These are phyloP conservation scores for Bombus balteatus DNA, from an alignment of 1,140 invertebrate species.

Conservation along the genomic window DNA sequence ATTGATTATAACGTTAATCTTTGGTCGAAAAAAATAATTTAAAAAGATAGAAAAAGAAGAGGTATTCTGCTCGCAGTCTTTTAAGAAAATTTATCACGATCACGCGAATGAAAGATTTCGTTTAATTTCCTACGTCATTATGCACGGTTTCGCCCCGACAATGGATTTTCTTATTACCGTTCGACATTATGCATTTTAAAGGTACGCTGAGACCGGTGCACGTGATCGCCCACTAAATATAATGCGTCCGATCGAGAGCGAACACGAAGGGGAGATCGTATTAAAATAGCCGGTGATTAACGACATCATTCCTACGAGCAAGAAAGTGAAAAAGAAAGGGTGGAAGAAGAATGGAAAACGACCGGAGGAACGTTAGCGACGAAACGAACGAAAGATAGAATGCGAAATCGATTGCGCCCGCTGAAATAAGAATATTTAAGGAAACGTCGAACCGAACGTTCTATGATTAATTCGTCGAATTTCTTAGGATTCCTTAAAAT, in stretches of 20 bases:
- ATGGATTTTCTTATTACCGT: slow-evolving; percentile 56
- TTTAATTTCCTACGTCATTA: slow-evolving; percentile 15
- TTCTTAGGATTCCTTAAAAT: background rate
- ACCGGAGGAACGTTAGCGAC: too few relatives aligned
- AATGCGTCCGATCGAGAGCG: slow-evolving; percentile 57
- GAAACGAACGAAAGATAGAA: slow-evolving; percentile 17
- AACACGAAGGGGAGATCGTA: slow-evolving; percentile 52
- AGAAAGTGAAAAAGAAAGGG: background rate
- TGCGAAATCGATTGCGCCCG: slow-evolving; percentile 23
- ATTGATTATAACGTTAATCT: background rate
- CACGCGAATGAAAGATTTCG: slow-evolving; percentile 28
- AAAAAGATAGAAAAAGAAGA: background rate
- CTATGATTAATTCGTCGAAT: background rate
- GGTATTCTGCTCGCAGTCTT: too few relatives aligned
- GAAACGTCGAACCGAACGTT: background rate
- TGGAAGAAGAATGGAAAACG: background rate
- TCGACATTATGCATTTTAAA: slow-evolving; percentile 61
- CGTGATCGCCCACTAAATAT: slow-evolving; percentile 64
- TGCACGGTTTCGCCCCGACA: background rate
- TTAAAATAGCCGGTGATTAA: slow-evolving; percentile 68
- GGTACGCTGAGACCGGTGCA: slow-evolving; percentile 50
- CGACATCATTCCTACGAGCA: slow-evolving; percentile 47
- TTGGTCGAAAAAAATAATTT: background rate
- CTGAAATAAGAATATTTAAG: slow-evolving; percentile 8
- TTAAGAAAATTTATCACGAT: slow-evolving; percentile 2